A percentile compares a stretch with the other conserved stretches of the same genome.
phyloP scores from a whole-genome alignment of 2,797 vertebrate genomes.

The Dendrocincla fuliginosa region DNA sequence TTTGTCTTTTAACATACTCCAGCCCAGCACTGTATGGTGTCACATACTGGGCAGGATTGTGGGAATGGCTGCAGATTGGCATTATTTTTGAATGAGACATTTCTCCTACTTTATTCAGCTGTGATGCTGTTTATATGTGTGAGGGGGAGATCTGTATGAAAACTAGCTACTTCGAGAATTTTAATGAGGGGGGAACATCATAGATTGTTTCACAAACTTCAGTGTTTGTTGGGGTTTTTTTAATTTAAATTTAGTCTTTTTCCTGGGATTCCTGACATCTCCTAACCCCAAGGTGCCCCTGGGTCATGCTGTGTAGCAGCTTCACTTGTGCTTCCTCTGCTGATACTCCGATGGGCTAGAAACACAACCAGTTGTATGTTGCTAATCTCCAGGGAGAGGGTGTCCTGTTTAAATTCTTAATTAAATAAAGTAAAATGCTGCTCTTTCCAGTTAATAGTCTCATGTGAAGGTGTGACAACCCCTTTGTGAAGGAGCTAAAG shows the following conservation, averaged over 20 bases:
- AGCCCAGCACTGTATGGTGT: background rate
- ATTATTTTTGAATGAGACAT: background rate
- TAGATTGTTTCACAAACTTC: background rate
- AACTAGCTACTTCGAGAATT: background rate
- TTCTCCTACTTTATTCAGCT: background rate
- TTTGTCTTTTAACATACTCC: background rate
- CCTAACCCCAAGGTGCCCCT: background rate
- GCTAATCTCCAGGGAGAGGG: background rate
- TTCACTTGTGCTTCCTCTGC: background rate
- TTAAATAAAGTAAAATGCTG: background rate
- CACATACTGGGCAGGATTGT: background rate
- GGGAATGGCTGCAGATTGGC: background rate
- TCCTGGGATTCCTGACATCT: background rate
- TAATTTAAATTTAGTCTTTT: background rate
- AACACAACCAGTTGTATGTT: accelerated
- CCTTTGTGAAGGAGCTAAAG: background rate
- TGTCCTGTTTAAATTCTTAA: background rate
- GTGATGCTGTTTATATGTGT: background rate
- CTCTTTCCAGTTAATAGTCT: background rate
- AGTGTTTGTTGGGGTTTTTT: background rate
- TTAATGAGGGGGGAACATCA: background rate
- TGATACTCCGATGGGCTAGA: background rate
- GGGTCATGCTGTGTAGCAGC: background rate
- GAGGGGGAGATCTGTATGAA: background rate
- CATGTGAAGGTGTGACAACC: background rate